Conservation (phyloP, 2,797 vertebrate species). For the Gallinago stenura region DNA sequence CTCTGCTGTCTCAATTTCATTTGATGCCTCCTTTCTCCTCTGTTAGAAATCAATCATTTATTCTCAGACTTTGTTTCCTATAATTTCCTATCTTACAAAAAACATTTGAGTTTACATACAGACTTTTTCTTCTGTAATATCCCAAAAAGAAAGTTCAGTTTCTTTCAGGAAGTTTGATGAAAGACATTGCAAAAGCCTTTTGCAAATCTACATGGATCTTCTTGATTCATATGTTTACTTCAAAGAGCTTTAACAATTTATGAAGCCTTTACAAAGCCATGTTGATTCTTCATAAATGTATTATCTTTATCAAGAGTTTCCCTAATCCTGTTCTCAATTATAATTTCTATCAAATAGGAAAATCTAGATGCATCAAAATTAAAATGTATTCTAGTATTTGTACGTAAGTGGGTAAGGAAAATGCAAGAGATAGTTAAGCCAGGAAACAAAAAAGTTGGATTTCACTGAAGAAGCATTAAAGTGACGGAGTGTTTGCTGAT, state of each 20-base stretch:
- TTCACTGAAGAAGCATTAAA: conserved; percentile 55
- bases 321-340: neutral
- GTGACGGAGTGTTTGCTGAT: conserved; percentile 67
- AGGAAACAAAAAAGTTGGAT: conserved; percentile 41
- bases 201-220: neutral
- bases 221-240: neutral
- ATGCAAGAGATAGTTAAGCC: neutral
- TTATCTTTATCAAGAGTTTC: neutral
- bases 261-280: neutral
- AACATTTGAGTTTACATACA: neutral
- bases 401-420: neutral
- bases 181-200: neutral
- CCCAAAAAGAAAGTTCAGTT: neutral
- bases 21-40: neutral
- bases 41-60: neutral
- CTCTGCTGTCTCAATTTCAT: neutral
- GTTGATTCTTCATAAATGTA: neutral
- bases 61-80: neutral
- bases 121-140: neutral
- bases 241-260: neutral
- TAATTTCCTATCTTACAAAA: neutral
- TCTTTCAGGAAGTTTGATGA: neutral
- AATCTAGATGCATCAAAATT: neutral
- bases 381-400: neutral
- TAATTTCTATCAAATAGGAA: neutral